phyloP scores from a whole-genome alignment of 2,888 invertebrate genomes.

The Meta bourneti region DNA sequence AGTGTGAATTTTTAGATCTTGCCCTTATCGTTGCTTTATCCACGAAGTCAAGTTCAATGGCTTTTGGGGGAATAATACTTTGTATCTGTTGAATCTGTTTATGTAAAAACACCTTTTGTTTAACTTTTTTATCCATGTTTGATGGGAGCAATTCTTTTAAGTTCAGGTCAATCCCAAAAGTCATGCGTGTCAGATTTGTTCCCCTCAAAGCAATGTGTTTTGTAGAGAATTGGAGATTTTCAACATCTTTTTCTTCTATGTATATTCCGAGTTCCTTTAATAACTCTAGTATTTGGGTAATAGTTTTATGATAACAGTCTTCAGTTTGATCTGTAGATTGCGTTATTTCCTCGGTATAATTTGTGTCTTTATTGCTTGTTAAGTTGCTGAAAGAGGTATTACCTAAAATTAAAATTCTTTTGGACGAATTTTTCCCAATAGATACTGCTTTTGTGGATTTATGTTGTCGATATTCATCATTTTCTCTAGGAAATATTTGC shows the following conservation, averaged over 20 bases:
- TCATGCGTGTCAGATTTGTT: background rate
- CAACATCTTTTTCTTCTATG: background rate
- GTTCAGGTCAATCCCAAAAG: slow-evolving; percentile 1
- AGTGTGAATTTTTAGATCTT: background rate
- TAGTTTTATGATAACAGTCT: background rate
- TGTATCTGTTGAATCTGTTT: background rate
- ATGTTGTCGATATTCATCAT: too few relatives aligned
- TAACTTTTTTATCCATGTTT: background rate
- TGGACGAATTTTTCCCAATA: too few relatives aligned
- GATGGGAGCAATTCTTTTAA: background rate
- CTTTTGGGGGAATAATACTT: slow-evolving; percentile 1
- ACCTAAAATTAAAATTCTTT: too few relatives aligned
- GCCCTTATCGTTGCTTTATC: slow-evolving; percentile 6
- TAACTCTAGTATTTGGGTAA: background rate
- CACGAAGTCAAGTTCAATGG: background rate
- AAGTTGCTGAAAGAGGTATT: too few relatives aligned
- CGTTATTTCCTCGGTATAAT: background rate
- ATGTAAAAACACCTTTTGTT: background rate
- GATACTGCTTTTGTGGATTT: too few relatives aligned
- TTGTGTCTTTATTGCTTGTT: background rate
- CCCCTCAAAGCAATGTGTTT: too few relatives aligned
- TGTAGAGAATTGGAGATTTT: slow-evolving; percentile 13
- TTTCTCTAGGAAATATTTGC: too few relatives aligned
- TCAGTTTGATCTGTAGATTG: background rate
- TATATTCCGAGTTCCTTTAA: background rate